Evolutionary conservation across 2,113 vertebrate genomes (phyloP), one percentile per base, ranked within the genome.

Genomic region (Caloenas nicobarica): DNA sequence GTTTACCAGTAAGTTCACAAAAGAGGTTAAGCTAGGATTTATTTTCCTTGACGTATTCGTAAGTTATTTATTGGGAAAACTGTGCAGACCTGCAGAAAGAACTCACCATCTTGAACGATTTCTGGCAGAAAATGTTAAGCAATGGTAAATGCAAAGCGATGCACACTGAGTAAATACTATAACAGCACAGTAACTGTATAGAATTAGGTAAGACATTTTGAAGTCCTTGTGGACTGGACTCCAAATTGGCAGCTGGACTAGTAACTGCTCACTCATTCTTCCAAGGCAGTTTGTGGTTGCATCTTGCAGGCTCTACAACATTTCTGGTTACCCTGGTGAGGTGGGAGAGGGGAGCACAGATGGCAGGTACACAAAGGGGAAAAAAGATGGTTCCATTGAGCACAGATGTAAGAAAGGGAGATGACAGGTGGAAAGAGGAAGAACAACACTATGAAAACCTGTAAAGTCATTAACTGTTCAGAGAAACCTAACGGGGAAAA

Each of bases 1-100:
- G 28, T 69, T 77, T 58, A 69, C 69, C 25, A 69, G 38, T 60
- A 81, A 81, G 54, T 21, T 65, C 44, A 64, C 9, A 69, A 71
- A 76, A 51, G 23, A 5, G 4, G 9, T 65, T 53, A 56, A 16
- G 31, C 53, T 54, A 50, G 12, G 5, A 85, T 77, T 86, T 86
- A 12, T 76, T 11, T 54, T 58, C 28, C 40, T 62, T 61, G 13
- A 53, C 1, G 0, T n/a, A 61, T 13, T 40, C 1, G 0, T 16
- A 78, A 0, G 1, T 48, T 51, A 86, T 22, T 88, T 58, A 69
- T 7, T 16, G 10, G 84, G 21, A 81, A 89, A 86, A 69, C 13
- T 23, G 16, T 19, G n/a, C 19, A 54, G 58, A 78, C 10, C 33
- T 42, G 26, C 29, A 36, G 28, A 88, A 90, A 62, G 19, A 81